These are phyloP conservation scores for Bembecia ichneumoniformis DNA, from an alignment of 2,888 invertebrate species.

Conservation along the genomic window DNA sequence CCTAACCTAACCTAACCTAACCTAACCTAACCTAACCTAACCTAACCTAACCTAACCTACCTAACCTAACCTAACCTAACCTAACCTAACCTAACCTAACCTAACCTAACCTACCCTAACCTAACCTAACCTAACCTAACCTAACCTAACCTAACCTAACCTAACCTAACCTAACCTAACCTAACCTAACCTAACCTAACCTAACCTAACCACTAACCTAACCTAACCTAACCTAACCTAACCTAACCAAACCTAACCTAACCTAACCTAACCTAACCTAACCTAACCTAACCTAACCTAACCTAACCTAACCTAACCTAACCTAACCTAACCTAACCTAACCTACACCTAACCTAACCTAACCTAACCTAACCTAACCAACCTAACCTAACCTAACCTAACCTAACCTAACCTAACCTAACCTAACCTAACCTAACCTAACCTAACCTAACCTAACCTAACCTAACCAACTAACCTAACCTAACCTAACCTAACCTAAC, in stretches of 20 bases:
- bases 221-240: slow-evolving; percentile 13
- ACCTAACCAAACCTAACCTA: slow-evolving; percentile 12
- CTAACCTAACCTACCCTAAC: slow-evolving; percentile 7
- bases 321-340: slow-evolving; percentile 11
- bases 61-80: slow-evolving; percentile 5
- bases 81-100: slow-evolving; percentile 6
- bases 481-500: slow-evolving; percentile 14
- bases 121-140: slow-evolving; percentile 7
- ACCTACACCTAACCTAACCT: slow-evolving; percentile 10
- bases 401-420: slow-evolving; percentile 6
- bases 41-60: slow-evolving; percentile 6
- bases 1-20: slow-evolving; percentile 4
- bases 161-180: slow-evolving; percentile 5
- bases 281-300: slow-evolving; percentile 11
- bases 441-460: slow-evolving; percentile 13
- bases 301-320: slow-evolving; percentile 11
- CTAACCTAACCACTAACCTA: slow-evolving; percentile 11
- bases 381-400: slow-evolving; percentile 11
- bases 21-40: slow-evolving; percentile 3
- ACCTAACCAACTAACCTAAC: slow-evolving; percentile 13
- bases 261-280: slow-evolving; percentile 8
- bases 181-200: slow-evolving; percentile 9
- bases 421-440: slow-evolving; percentile 12
- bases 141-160: slow-evolving; percentile 4
- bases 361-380: slow-evolving; percentile 10